phyloP scores from a whole-genome alignment of 2,797 vertebrate species.

The Pelobates cultripes region DNA sequence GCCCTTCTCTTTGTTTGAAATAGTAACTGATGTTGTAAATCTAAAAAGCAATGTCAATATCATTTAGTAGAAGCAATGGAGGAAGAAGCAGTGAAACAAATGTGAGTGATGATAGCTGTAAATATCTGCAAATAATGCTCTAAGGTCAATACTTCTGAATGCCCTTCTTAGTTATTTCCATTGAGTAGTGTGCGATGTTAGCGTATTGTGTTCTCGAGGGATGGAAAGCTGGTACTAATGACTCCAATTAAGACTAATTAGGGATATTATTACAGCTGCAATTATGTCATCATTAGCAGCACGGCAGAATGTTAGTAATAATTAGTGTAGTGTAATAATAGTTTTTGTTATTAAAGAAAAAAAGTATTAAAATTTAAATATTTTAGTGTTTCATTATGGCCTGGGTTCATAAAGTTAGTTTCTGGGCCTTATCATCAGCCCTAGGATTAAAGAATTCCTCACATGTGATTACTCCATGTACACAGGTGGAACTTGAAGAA shows the following conservation, averaged over 20 bases:
- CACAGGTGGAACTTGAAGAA: neutral
- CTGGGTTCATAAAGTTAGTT: neutral
- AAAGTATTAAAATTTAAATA: too few relatives aligned
- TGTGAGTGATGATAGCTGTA: constrained; percentile 39
- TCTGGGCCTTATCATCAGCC: neutral
- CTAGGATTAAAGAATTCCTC: neutral
- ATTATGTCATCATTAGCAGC: too few relatives aligned
- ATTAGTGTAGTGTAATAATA: too few relatives aligned
- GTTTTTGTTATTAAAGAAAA: too few relatives aligned
- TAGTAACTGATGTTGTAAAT: constrained; percentile 31
- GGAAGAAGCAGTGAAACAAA: neutral
- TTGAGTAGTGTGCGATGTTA: constrained; percentile 1
- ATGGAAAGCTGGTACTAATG: neutral
- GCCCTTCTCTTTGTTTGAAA: constrained; percentile 23
- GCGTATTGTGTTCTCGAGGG: neutral
- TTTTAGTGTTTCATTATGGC: too few relatives aligned
- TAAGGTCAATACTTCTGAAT: constrained; percentile 11
- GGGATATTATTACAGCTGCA: neutral
- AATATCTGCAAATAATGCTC: constrained; percentile 31
- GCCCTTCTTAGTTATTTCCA: neutral
- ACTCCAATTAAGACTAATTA: neutral
- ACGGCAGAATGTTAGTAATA: too few relatives aligned
- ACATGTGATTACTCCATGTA: neutral
- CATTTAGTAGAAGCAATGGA: constrained; percentile 7
- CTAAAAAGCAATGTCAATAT: constrained; percentile 19